Base-by-base conservation (phyloP, 2,888 invertebrate species). In the Aleiodes alternator region DNA sequence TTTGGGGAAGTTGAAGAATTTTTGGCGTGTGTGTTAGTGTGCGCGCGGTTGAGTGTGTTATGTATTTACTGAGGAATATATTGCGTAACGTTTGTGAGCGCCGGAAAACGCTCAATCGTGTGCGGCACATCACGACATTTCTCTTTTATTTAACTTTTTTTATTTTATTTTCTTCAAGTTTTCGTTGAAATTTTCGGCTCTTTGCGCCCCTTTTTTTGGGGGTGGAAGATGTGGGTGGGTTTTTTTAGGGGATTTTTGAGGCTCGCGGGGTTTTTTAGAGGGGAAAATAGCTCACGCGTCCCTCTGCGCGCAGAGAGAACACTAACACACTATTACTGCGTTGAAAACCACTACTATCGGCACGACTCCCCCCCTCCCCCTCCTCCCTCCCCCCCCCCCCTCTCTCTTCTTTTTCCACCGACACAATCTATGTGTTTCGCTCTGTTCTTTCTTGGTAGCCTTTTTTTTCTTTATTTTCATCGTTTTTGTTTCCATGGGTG, bases 1-100 rank as follows among this genome's bases (percentile, higher is more conserved):
- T 43, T 61, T 61, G 34, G 12, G n/a, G n/a, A 9, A 64, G 29
- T 43, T 11, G 5, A 23, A 8, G 29, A 64, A 43, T 64, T 68
- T 68, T 4, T 51, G 51, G 51, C 53, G 51, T 68, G 38, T 29
- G 1, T 29, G 51, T 23, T 23, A 23, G 23, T 68, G 68, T 68
- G 50, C 23, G 31, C 68, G 68, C 68, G 51, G 69, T 69, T 72
- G 75, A 79, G 81, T 82, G 79, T 79, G 76, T 82, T 87, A 85
- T 85, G 86, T 86, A 86, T 87, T 88, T 88, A 86, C 85, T 64
- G 84, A 71, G 73, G 73, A 75, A 79, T 86, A 87, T 83, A 87
- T 88, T 88, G 87, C 87, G 87, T 88, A 88, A 88, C 85, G 80
- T 79, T 79, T 76, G 72, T 82, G 80, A 81, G 81, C 81, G 79